phyloP scores from a whole-genome alignment of 2,113 vertebrate genomes.

The Corydoras sp. region DNA sequence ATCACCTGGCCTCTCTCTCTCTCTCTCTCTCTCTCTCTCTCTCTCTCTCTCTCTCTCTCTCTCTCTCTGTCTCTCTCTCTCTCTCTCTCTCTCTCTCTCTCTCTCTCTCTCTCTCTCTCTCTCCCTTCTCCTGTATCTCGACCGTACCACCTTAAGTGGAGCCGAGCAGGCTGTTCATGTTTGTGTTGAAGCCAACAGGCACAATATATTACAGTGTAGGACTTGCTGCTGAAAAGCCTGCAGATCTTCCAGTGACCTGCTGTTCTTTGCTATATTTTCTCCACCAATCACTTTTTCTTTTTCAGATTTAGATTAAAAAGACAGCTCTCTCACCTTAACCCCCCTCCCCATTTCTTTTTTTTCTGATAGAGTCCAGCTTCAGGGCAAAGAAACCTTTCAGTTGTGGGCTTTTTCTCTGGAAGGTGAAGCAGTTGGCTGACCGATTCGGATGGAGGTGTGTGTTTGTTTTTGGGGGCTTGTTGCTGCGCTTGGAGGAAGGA shows the following conservation, averaged over 20 bases:
- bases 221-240: constrained; percentile 78
- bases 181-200: constrained; percentile 82
- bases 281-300: constrained; percentile 28
- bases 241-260: constrained; percentile 78
- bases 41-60: constrained; percentile 41
- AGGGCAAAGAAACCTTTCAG: constrained; percentile 46
- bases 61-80: constrained; percentile 12
- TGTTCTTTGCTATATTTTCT: constrained; percentile 68
- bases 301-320: constrained; percentile 73
- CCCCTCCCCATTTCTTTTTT: constrained; percentile 31
- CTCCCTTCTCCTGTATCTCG: constrained; percentile 46
- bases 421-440: constrained; percentile 41
- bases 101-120: constrained; percentile 5
- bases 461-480: constrained; percentile 50
- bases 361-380: neutral
- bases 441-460: constrained; percentile 52
- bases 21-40: no score
- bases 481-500: no score
- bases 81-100: no score
- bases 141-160: constrained; percentile 72
- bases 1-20: no score
- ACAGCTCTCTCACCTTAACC: constrained; percentile 53
- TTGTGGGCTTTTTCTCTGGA: constrained; percentile 12
- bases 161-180: constrained; percentile 72
- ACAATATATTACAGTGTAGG: constrained; percentile 80